Evolutionary conservation across 2,888 invertebrate genomes (phyloP).

Genomic region (Oscheius myriophilus): DNA sequence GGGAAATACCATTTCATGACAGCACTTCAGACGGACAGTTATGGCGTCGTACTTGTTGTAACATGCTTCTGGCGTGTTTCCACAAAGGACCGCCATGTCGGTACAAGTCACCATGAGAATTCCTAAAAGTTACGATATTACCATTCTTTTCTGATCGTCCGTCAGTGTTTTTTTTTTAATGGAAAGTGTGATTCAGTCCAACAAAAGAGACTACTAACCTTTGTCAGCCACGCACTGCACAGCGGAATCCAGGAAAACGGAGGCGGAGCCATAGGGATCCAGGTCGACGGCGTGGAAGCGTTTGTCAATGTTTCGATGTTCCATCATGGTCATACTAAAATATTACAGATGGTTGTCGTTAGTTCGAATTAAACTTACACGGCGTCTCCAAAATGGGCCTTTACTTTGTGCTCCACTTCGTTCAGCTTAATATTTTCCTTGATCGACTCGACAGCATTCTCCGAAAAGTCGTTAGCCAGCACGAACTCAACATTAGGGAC

Average conservation of each 20-base stretch:
- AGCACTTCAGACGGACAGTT: constrained; percentile 84
- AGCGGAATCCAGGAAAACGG: constrained; percentile 88
- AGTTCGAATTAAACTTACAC: constrained; percentile 75
- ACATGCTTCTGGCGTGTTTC: constrained; percentile 93
- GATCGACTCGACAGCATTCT: constrained; percentile 86
- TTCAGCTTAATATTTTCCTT: constrained; percentile 83
- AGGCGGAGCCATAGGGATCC: constrained; percentile 96
- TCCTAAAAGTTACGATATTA: constrained; percentile 77
- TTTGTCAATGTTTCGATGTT: constrained; percentile 78
- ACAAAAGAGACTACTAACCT: constrained; percentile 54
- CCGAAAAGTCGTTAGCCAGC: constrained; percentile 78
- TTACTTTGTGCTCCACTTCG: constrained; percentile 80
- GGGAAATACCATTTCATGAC: constrained; percentile 87
- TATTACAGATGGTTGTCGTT: not conserved
- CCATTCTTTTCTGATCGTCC: no score
- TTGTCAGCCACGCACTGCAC: constrained; percentile 76
- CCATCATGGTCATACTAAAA: constrained; percentile 85
- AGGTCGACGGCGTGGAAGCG: constrained; percentile 90
- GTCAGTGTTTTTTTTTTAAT: no score
- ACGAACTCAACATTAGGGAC: constrained; percentile 59
- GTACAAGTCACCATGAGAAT: constrained; percentile 93
- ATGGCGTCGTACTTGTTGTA: constrained; percentile 90
- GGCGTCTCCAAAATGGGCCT: constrained; percentile 86
- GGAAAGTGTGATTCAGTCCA: no score
- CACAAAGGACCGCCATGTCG: constrained; percentile 91